phyloP scores from a whole-genome alignment of 2,113 vertebrate species.

The Lathamus discolor region DNA sequence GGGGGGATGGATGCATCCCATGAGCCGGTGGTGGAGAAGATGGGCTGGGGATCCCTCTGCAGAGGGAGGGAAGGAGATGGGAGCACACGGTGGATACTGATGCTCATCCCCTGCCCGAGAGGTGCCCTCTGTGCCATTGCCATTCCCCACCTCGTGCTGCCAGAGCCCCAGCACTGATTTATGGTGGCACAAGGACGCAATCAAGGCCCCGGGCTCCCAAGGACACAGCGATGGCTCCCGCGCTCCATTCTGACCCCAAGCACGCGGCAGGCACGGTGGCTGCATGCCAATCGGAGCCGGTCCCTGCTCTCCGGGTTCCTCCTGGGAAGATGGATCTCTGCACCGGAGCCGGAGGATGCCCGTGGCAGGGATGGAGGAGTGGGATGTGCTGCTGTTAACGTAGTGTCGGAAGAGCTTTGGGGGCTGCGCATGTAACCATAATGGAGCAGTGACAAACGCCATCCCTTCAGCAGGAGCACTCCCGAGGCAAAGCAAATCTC shows the following conservation, averaged over 20 bases:
- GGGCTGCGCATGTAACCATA: fast-evolving
- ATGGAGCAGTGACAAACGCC: not conserved
- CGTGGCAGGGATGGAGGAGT: not conserved
- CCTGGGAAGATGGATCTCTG: not conserved
- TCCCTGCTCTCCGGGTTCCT: not conserved
- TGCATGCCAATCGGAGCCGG: not conserved
- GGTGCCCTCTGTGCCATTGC: not conserved
- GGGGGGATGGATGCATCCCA: constrained; percentile 29
- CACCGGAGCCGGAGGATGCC: not conserved
- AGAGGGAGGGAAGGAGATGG: not conserved
- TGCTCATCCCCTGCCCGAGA: not conserved
- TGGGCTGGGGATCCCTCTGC: no score
- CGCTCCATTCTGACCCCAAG: not conserved
- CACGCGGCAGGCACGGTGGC: not conserved
- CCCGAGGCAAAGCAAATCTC: not conserved
- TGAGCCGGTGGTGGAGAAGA: not conserved
- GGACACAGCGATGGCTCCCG: not conserved
- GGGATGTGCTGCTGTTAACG: fast-evolving
- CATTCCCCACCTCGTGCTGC: not conserved
- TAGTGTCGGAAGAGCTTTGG: not conserved
- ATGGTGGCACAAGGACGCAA: not conserved
- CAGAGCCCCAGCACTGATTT: not conserved
- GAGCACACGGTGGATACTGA: not conserved
- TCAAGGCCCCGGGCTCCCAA: not conserved
- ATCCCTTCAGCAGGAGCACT: not conserved